Base-by-base conservation (phyloP, 2,888 invertebrate species). In the Stratiomys singularior region DNA sequence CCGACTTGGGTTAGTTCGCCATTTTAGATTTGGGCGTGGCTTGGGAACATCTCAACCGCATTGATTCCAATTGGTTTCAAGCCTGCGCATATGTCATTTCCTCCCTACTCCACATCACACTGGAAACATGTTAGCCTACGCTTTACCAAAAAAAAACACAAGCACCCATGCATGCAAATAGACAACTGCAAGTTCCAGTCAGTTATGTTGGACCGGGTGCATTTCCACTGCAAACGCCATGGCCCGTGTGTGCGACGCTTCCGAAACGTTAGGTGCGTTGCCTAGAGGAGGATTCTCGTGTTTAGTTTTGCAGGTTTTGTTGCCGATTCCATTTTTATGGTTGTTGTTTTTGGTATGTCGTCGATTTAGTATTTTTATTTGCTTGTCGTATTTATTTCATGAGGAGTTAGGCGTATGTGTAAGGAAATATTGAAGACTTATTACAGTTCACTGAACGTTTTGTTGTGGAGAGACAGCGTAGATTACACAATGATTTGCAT, bases 51-150 rank as follows among this genome's bases (percentile, higher is more conserved):
- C 21, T 52, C 74, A 44, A 25, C 23, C 60, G 74, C 58, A 74
- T 15, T n/a, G 21, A 18, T 30, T 58, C 44, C 76, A 66, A 79
- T 78, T 78, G 79, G 79, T 56, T 71, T 52, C 21, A 58, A 21
- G 67, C 77, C 27, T 71, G 76, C 79, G 79, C 79, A 64, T 18
- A 69, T 52, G 44, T 64, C 64, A 30, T 21, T 44, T 30, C 63
- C 23, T 60, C 79, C 79, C 79, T 74, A 77, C 76, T 77, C 27
- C 52, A 27, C 7, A 37, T 37, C 5, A 18, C 4, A 67, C 21
- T 46, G 56, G 21, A 58, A 21, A 25, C 15, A 9, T 15, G 15
- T 71, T 28, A 44, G 37, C 21, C 1, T 37, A 60, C 3, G 7
- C 18, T 64, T 28, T 30, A 25, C 28, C 27, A 37, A 37, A 37